Evolutionary conservation across 2,888 invertebrate genomes (phyloP).

Genomic region (Hemaris fuciformis): DNA sequence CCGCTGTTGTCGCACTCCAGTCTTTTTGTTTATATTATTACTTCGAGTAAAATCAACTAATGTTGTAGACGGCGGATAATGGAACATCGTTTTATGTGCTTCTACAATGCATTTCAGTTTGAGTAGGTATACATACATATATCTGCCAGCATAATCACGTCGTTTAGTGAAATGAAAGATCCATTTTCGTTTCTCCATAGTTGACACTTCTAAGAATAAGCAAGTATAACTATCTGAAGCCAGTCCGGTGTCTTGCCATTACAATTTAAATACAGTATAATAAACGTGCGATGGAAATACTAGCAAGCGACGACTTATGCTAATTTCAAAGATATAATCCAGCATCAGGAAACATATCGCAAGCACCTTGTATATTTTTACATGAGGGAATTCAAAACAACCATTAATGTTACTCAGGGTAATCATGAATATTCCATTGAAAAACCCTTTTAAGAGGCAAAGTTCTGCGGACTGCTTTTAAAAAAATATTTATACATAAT

Average conservation of each 20-base stretch:
- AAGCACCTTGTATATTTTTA: constrained; percentile 51
- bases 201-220: no score
- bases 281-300: background rate
- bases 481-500: constrained; percentile 53
- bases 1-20: constrained; percentile 24
- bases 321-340: constrained; percentile 46
- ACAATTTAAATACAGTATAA: background rate
- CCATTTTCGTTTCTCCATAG: no score
- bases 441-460: constrained; percentile 64
- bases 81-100: background rate
- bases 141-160: no score
- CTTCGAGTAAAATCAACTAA: constrained; percentile 19
- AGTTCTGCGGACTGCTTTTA: constrained; percentile 44
- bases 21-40: constrained; percentile 28
- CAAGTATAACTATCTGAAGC: no score
- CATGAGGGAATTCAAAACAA: constrained; percentile 65
- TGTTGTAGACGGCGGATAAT: background rate
- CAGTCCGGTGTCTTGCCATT: no score
- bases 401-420: constrained; percentile 64
- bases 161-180: no score
- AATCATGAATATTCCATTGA: constrained; percentile 68
- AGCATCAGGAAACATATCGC: constrained; percentile 42
- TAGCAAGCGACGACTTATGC: constrained; percentile 32
- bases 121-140: no score
- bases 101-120: no score